phyloP scores from a whole-genome alignment of 2,888 invertebrate species.

The Sesamia inferens region DNA sequence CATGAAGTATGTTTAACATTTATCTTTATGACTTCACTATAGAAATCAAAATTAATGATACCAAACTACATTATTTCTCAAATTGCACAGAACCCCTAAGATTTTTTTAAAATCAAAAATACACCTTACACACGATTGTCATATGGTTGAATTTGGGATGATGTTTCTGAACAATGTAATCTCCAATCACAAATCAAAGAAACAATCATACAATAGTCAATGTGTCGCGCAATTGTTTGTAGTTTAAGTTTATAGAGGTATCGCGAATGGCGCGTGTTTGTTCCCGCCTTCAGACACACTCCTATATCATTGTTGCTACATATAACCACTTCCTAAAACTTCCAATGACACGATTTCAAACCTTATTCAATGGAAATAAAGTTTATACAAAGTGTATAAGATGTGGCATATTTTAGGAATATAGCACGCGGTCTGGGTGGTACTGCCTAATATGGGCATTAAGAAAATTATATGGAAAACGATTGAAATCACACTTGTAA shows the following conservation, averaged over 20 bases:
- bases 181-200: conserved; percentile 69
- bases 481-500: conserved; percentile 38
- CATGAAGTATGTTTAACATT: conserved; percentile 36
- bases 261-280: conserved; percentile 69
- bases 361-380: conserved; percentile 22
- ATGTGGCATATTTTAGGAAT: conserved; percentile 31
- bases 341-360: conserved; percentile 39
- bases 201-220: conserved; percentile 65
- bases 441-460: conserved; percentile 40
- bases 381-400: not conserved
- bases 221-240: conserved; percentile 74
- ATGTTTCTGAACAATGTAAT: conserved; percentile 44
- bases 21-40: conserved; percentile 36
- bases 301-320: conserved; percentile 78
- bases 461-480: conserved; percentile 49
- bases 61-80: conserved; percentile 40
- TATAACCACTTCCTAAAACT: conserved; percentile 15
- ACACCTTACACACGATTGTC: not conserved
- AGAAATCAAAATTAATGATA: conserved; percentile 41
- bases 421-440: conserved; percentile 39
- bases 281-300: conserved; percentile 75
- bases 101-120: conserved; percentile 4
- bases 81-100: not conserved
- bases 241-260: conserved; percentile 50
- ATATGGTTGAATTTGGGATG: conserved; percentile 20